phyloP scores from a whole-genome alignment of 2,888 invertebrate genomes.

The Eupithecia pulchellata region DNA sequence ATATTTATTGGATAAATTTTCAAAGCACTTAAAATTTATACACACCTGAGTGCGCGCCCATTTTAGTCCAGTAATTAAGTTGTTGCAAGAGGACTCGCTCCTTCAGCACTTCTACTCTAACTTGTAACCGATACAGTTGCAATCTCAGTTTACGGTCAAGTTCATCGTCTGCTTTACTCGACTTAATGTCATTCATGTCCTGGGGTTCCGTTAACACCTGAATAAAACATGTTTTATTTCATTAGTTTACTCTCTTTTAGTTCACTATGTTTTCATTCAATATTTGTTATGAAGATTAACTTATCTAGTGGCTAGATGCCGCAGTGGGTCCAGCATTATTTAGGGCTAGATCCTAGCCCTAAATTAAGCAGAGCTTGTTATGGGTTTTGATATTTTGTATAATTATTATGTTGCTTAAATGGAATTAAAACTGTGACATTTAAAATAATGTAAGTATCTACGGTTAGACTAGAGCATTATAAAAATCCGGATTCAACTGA shows the following conservation, averaged over 20 bases:
- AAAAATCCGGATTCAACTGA: no score
- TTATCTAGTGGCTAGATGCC: no score
- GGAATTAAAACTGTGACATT: no score
- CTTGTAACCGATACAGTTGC: not conserved
- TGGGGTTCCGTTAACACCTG: not conserved
- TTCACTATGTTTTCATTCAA: not conserved
- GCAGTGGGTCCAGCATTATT: no score
- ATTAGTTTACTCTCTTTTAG: not conserved
- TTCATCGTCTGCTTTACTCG: not conserved
- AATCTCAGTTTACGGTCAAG: not conserved
- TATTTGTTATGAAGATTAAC: not conserved
- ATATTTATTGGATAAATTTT: not conserved
- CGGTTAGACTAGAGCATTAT: no score
- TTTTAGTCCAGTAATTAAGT: constrained; percentile 2
- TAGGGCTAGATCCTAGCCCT: no score
- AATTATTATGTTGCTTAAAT: no score
- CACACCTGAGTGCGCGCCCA: not conserved
- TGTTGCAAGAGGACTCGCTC: not conserved
- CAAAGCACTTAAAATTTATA: not conserved
- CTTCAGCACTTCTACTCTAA: not conserved
- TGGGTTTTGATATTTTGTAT: no score
- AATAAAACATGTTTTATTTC: not conserved
- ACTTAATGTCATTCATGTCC: not conserved
- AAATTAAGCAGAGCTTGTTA: no score
- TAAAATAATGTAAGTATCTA: no score